Percentiles rank a stretch among this genome's conserved stretches.
These are phyloP conservation scores for Pyralis farinalis DNA, from an alignment of 2,888 invertebrate species.

Conservation along the genomic window DNA sequence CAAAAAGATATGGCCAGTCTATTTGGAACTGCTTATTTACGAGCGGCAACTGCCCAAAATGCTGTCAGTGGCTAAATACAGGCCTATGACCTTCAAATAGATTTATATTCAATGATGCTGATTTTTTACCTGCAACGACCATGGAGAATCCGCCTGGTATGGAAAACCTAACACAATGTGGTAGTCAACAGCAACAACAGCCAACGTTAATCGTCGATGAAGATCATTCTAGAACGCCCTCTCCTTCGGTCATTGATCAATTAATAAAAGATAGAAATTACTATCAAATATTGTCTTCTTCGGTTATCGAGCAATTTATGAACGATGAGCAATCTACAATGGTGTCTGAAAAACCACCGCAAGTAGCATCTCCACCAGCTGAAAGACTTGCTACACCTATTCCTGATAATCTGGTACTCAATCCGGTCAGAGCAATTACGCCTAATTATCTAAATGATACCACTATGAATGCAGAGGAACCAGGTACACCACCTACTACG, in stretches of 20 bases:
- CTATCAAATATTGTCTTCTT: conserved; percentile 6
- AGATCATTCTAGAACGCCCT: conserved; percentile 4
- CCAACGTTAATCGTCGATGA: too few relatives aligned
- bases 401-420: too few relatives aligned
- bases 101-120: conserved; percentile 2
- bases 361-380: not conserved
- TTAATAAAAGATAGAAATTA: conserved; percentile 8
- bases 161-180: too few relatives aligned
- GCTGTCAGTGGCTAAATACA: conserved; percentile 1
- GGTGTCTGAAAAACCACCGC: too few relatives aligned
- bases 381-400: too few relatives aligned
- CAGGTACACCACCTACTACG: too few relatives aligned
- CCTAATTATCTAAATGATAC: too few relatives aligned
- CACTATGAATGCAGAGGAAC: too few relatives aligned
- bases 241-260: conserved; percentile 9
- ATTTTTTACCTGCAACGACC: conserved; percentile 1
- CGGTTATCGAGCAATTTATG: conserved; percentile 9
- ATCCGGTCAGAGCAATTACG: too few relatives aligned
- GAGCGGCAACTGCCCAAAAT: conserved; percentile 2
- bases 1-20: not conserved
- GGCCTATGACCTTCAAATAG: conserved; percentile 1
- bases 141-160: too few relatives aligned
- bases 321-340: conserved; percentile 1
- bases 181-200: too few relatives aligned
- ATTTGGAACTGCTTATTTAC: not conserved